Conservation (phyloP, 1,140 invertebrate genomes). For the Eriosoma lanigerum region DNA sequence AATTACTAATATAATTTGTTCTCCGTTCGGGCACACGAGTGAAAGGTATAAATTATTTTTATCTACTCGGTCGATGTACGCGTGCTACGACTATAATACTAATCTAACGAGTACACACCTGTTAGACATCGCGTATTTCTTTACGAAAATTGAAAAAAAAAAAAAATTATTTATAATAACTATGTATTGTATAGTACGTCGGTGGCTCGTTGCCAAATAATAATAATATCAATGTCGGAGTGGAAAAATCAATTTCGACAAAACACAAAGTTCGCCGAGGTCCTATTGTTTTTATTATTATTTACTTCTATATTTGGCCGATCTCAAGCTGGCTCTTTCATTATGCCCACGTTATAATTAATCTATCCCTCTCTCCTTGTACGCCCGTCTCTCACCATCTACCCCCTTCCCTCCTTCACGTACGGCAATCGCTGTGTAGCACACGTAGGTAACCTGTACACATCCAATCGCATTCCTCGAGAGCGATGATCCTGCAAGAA, state of each 20-base stretch:
- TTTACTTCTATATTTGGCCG: neutral
- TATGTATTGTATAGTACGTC: no score
- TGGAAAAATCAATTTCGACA: conserved; percentile 27
- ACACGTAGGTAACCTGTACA: neutral
- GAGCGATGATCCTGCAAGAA: conserved; percentile 40
- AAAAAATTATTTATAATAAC: no score
- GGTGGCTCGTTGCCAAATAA: no score
- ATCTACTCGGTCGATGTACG: no score
- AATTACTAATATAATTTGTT: neutral
- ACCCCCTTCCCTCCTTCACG: no score
- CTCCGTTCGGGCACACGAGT: neutral
- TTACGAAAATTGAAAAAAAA: no score
- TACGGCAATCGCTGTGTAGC: neutral
- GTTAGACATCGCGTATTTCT: no score
- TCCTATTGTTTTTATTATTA: conserved; percentile 11
- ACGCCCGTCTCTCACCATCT: no score
- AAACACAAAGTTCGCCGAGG: neutral
- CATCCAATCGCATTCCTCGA: neutral
- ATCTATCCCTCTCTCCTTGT: neutral
- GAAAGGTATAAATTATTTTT: conserved; percentile 10
- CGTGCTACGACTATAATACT: no score
- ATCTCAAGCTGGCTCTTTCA: conserved; percentile 10
- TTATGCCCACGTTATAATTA: conserved; percentile 25
- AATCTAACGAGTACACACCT: no score
- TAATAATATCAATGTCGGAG: neutral